Evolutionary conservation across 2,888 invertebrate genomes (phyloP), one percentile per base, ranked within the genome.

Genomic region (Caradrina clavipalpis): DNA sequence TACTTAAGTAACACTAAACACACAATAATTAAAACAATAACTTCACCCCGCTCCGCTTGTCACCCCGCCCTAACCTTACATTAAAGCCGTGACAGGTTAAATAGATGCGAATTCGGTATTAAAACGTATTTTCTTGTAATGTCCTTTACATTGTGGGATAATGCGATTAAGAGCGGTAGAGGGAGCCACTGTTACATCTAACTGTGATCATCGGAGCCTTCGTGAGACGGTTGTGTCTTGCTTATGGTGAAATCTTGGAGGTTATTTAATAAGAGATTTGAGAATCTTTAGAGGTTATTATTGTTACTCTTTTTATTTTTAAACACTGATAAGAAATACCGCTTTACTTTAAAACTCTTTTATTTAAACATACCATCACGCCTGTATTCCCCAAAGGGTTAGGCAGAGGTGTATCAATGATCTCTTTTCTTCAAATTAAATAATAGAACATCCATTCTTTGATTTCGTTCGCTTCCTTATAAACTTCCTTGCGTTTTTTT

Each of bases 91-190:
- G 82, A 80, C 86, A 83, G 78, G 80, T 85, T 85, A 81, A 87
- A 87, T 83, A 85, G 73, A 85, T 81, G 84, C 79, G 82, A 83
- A 85, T 83, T 80, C 22, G 76, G 78, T 83, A 84, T 86, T 84
- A 83, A 81, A 86, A 78, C 77, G 85, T 82, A 85, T 84, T 86
- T 84, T 79, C 80, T 84, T 82, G 83, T 86, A 78, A 87, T 80
- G 73, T 80, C 73, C 72, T 68, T 68, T 74, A 81, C 50, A 47
- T 66, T 56, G 61, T 45, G 51, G 76, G 79, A 72, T 85, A 81
- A 84, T 78, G 69, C 73, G 65, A 70, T 78, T 65, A 80, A 66
- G 22, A 58, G 35, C 13, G 59, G 62, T n/a, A 77, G 71, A 47
- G 66, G 70, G 77, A 68, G 65, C 62, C 57, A 21, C 64, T 26